Evolutionary conservation across 2,888 invertebrate species (phyloP).

Genomic region (Clusia tigrina): DNA sequence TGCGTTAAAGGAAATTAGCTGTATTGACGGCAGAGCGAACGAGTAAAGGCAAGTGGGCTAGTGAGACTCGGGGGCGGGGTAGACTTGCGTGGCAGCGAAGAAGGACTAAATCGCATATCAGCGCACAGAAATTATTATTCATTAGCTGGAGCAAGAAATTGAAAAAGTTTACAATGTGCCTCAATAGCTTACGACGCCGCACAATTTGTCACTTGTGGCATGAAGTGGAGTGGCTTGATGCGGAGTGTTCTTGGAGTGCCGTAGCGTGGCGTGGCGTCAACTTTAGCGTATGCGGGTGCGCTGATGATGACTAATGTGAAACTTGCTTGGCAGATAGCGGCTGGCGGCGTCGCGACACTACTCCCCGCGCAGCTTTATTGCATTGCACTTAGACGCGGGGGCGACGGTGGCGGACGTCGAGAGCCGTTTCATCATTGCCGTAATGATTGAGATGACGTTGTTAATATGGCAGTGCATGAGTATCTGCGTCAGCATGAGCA

Average conservation of each 20-base stretch:
- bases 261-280: background rate
- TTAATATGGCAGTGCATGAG: slow-evolving; percentile 47
- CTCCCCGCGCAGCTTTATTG: background rate
- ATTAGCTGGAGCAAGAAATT: slow-evolving; percentile 42
- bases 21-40: background rate
- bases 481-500: too few species aligned
- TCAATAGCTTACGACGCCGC: slow-evolving; percentile 39
- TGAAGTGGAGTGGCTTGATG: slow-evolving; percentile 34
- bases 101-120: background rate
- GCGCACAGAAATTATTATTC: slow-evolving; percentile 28
- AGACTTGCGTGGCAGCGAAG: background rate
- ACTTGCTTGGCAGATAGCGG: too few species aligned
- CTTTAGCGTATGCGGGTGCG: too few species aligned
- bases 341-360: background rate
- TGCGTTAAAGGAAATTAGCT: background rate
- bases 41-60: too few species aligned
- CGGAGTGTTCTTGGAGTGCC: background rate
- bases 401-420: background rate
- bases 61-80: too few species aligned
- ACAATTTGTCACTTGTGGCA: slow-evolving; percentile 50
- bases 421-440: slow-evolving; percentile 33
- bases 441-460: slow-evolving; percentile 56
- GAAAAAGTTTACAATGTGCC: slow-evolving; percentile 39
- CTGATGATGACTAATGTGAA: background rate
- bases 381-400: background rate